Base-by-base conservation (phyloP, 1,140 invertebrate species). In the Plutomurus gul region DNA sequence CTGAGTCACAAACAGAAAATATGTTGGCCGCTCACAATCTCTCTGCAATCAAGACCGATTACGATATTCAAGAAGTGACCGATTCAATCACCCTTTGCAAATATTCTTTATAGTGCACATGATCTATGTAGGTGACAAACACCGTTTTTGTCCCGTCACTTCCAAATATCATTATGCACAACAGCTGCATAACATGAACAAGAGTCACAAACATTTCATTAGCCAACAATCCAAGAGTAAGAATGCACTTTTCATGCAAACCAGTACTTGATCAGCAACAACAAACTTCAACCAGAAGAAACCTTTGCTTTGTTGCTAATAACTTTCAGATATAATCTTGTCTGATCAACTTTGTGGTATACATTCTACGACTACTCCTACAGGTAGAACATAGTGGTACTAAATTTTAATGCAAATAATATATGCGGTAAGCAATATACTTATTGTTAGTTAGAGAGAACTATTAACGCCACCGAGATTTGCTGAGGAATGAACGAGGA, bases 121-220 rank as follows among this genome's bases (percentile, higher is more conserved):
- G 16, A 65, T 65, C 25, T 65, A n/a, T n/a, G n/a, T n/a, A 65
- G 56, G 56, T 65, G 56, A 65, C 56, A 65, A 65, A 36, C 56
- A 65, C 56, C 56, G 56, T 65, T 65, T 65, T 36, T n/a, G 36
- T 65, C 25, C 30, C 16, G 27, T 65, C 39, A 43, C n/a, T 43
- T 43, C 39, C 7, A 43, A 10, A 43, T 43, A 43, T 43, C n/a
- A 43, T 43, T 43, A 43, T n/a, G n/a, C n/a, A n/a, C n/a, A n/a
- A n/a, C n/a, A n/a, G n/a, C n/a, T n/a, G n/a, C n/a, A n/a, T 22
- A 10, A 22, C 4, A 3, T 4, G 8, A 49, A 60, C 27, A 60
- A 11, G 51, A 60, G 27, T 33, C 39, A 3, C 3, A 60, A 3
- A 5, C 30, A 30, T 33, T 60, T 60, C 51, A 60, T 60, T 60